Evolutionary conservation across 2,797 vertebrate species (phyloP).

Genomic region (Callimico goeldii): DNA sequence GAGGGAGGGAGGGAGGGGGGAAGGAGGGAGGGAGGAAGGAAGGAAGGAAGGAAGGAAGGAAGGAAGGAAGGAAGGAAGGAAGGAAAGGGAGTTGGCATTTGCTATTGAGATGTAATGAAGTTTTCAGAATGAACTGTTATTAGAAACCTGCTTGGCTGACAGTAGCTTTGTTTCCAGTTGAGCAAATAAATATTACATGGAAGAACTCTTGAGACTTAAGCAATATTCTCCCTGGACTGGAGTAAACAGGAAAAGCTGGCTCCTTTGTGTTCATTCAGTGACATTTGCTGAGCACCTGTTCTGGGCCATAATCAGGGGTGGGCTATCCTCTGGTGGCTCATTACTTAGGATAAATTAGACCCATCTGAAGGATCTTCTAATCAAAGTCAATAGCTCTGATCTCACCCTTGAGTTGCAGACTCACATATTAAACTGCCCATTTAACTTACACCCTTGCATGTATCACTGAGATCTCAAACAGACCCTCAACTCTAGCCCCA

Average conservation of each 20-base stretch:
- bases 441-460: not conserved
- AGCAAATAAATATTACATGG: conserved; percentile 23
- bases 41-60: too few species aligned
- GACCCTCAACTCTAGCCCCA: not conserved
- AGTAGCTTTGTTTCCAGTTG: conserved; percentile 17
- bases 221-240: not conserved
- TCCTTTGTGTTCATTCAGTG: not conserved
- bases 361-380: not conserved
- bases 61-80: not conserved
- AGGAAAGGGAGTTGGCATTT: not conserved
- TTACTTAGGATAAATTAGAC: not conserved
- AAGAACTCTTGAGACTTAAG: not conserved
- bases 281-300: not conserved
- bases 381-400: not conserved
- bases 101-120: not conserved
- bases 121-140: not conserved
- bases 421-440: not conserved
- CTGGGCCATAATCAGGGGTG: not conserved
- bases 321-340: not conserved
- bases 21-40: too few species aligned
- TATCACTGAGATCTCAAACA: not conserved
- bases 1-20: too few species aligned
- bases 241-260: not conserved
- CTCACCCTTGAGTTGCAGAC: not conserved
- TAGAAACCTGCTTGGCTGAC: conserved; percentile 2